Evolutionary conservation across 2,888 invertebrate genomes (phyloP), one percentile per base, ranked within the genome.

Genomic region (Noctua pronuba): DNA sequence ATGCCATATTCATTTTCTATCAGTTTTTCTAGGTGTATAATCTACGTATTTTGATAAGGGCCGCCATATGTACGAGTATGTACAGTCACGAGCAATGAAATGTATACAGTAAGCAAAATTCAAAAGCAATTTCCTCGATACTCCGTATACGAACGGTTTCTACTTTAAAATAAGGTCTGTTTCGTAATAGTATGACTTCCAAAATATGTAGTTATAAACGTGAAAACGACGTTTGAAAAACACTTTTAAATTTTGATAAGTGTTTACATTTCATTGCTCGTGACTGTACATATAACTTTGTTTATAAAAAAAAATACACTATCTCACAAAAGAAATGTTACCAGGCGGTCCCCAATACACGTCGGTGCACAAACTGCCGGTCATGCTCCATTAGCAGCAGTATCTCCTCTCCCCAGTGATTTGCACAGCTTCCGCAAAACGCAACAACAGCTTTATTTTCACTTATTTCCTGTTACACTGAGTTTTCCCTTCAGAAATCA

Each of bases 311-410:
- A 11, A 46, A 65, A 55, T 44, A 49, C 4, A 44, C 31, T 35
- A n/a, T 44, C 11, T 70, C 28, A 69, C 66, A 60, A 77, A 67
- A 78, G 18, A 67, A 69, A 28, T 66, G 24, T 38, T 28, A 44
- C 13, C 44, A 6, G 21, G 21, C 35, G n/a, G 41, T 46, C 16
- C 49, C 31, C 64, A 44, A 70, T 52, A 83, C 78, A 60, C 58
- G 60, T 60, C 55, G 24, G 8, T 83, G 31, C 68, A 67, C 55
- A 79, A 81, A 83, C 60, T 79, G 84, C 79, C 70, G 38, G 84
- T 84, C 84, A 81, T 62, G 84, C 66, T 79, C 79, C 78, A 80
- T 80, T 83, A 80, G 78, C 24, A 65, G n/a, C 49, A 65, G 68
- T 55, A 70, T 71, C 52, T 71, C 52, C 55, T 46, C 62, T 31